Base-by-base conservation (phyloP, 2,797 vertebrate species). In the Thalassophryne amazonica region DNA sequence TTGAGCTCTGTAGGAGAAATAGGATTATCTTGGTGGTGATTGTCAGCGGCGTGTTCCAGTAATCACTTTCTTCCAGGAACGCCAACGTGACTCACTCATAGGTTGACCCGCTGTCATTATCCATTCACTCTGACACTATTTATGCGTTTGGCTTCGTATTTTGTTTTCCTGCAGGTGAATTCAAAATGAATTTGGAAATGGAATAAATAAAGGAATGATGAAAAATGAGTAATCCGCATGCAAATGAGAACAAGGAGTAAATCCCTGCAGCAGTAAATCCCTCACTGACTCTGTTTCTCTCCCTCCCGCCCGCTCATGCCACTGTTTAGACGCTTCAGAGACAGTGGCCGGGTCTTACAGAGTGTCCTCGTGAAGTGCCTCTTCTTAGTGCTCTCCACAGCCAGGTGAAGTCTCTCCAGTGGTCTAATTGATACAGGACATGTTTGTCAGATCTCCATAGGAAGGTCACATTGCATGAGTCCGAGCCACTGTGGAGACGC, bases 101-200 rank as follows among this genome's bases (percentile, higher is more conserved):
- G 69, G 66, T 80, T 84, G 84, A 86, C 85, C 84, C 1, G 78
- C 66, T 63, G 80, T 84, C 79, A 69, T 76, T 69, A 84, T 84
- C 77, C 39, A 49, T 80, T 76, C 76, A 3, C 67, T 65, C 74
- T 19, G 42, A 80, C 74, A 60, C 42, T 62, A 66, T 79, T 83
- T 74, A 73, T 79, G 70, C 71, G 30, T 71, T 71, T 56, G 62
- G 65, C 60, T 46, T 7, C 33, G 46, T 55, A 58, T 63, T 81
- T 69, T 76, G 53, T 73, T 78, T 81, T 60, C 67, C 78, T 72
- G 33, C 77, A 69, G 80, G 85, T 85, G 72, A 69, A 72, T 77
- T 65, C 59, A 57, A 71, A 81, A 76, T 76, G 69, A 76, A 77
- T 78, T 80, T 62, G 51, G 54, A 76, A 76, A 60, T 61, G 32